These are phyloP conservation scores for Mormyrops attenuatus DNA, from an alignment of 2,797 vertebrate species.

Conservation along the genomic window DNA sequence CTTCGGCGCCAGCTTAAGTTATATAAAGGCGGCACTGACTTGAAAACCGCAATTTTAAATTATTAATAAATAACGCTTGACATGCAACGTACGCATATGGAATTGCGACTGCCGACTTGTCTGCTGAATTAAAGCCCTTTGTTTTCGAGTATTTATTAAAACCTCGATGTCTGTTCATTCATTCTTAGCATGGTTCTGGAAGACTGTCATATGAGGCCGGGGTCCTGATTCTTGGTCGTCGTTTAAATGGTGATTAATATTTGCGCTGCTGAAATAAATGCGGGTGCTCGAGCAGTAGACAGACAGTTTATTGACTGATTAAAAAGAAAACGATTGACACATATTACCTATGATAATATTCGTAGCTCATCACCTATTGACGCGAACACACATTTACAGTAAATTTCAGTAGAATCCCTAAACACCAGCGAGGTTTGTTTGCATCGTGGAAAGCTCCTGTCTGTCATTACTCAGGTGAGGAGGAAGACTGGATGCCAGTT, in stretches of 20 bases:
- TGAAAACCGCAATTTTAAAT: neutral
- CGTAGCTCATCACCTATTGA: neutral
- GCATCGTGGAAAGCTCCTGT: neutral
- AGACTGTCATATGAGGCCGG: neutral
- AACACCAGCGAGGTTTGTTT: neutral
- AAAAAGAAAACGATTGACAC: neutral
- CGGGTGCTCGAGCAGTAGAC: neutral
- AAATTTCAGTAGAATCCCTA: neutral
- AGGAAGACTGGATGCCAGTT: constrained; percentile 55
- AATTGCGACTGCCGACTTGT: neutral
- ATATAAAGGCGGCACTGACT: neutral
- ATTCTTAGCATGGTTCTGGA: neutral
- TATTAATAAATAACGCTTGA: neutral
- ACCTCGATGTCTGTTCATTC: neutral
- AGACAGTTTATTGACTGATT: neutral
- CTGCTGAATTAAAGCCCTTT: neutral
- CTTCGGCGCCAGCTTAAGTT: neutral
- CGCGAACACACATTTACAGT: neutral
- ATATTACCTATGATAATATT: neutral
- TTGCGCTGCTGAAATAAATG: neutral
- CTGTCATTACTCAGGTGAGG: constrained; percentile 23
- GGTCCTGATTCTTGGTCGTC: neutral
- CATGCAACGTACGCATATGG: neutral
- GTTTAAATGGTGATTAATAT: neutral
- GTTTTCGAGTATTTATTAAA: neutral